Evolutionary conservation across 1,140 invertebrate genomes (phyloP).

Genomic region (Conus betulinus): DNA sequence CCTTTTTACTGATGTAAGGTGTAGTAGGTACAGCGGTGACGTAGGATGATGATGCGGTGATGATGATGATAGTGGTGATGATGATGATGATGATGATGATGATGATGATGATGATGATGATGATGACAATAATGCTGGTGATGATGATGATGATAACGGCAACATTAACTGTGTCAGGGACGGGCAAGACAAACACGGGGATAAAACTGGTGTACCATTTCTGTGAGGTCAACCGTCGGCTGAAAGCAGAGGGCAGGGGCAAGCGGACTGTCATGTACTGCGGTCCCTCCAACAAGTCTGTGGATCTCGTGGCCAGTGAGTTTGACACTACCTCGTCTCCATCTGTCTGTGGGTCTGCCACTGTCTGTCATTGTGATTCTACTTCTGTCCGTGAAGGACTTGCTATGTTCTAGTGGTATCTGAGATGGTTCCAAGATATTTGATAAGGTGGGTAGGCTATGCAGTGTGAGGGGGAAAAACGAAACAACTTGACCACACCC

Average conservation of each 20-base stretch:
- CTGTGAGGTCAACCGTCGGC: constrained; percentile 51
- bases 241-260: constrained; percentile 35
- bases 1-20: background rate
- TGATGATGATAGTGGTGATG: background rate
- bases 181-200: constrained; percentile 67
- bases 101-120: background rate
- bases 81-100: too few species aligned
- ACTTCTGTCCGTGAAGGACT: too few species aligned
- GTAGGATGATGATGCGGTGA: too few species aligned
- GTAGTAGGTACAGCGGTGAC: background rate
- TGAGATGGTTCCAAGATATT: background rate
- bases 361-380: too few species aligned
- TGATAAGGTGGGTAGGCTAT: too few species aligned
- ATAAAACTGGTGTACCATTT: constrained; percentile 57
- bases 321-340: background rate
- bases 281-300: constrained; percentile 63
- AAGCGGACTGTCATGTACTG: constrained; percentile 62
- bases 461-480: too few species aligned
- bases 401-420: too few species aligned
- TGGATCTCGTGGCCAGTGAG: constrained; percentile 67
- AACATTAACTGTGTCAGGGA: constrained; percentile 44
- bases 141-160: too few species aligned
- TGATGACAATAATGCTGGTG: background rate
- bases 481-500: too few species aligned
- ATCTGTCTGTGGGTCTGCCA: too few species aligned